Percentiles rank a stretch among this genome's conserved stretches.
Evolutionary conservation across 92 coral and sea anemone genomes (phyloP).

Genomic region (Epizoanthus ramosus): DNA sequence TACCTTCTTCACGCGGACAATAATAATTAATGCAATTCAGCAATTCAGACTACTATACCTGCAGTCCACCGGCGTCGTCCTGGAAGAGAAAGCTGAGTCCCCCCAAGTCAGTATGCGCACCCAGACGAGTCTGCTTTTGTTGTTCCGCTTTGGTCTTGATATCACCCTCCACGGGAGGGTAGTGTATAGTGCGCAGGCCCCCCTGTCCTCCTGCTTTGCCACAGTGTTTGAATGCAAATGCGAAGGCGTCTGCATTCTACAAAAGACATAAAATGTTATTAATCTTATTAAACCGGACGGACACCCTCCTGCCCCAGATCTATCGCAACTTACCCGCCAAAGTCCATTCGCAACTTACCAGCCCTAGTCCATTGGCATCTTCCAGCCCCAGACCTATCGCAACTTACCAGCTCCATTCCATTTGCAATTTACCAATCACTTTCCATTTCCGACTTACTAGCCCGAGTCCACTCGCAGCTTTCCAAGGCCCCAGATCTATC

Average conservation of each 20-base stretch:
- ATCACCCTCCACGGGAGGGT: conserved; percentile 15
- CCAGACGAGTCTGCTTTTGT: conserved; percentile 7
- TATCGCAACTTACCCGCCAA: background rate
- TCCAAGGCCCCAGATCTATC: too few species aligned
- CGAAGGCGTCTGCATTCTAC: background rate
- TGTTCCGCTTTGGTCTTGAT: background rate
- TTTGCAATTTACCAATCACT: too few species aligned
- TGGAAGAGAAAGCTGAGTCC: background rate
- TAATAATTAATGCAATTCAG: too few species aligned
- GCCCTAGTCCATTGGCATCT: too few species aligned
- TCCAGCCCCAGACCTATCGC: too few species aligned
- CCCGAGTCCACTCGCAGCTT: background rate
- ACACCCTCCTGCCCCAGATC: background rate
- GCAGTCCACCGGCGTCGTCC: conserved; percentile 18
- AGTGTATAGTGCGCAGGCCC: background rate
- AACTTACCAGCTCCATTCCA: too few species aligned
- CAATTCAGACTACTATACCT: too few species aligned
- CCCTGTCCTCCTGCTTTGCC: conserved; percentile 1
- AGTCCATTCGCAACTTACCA: too few species aligned
- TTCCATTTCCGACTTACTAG: background rate
- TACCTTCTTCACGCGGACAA: too few species aligned
- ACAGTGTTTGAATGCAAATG: conserved; percentile 2
- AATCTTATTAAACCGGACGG: background rate
- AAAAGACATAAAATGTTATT: background rate
- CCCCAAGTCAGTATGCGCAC: conserved; percentile 6